Evolutionary conservation across 2,888 invertebrate genomes (phyloP).

Genomic region (Dendrolimus houi): DNA sequence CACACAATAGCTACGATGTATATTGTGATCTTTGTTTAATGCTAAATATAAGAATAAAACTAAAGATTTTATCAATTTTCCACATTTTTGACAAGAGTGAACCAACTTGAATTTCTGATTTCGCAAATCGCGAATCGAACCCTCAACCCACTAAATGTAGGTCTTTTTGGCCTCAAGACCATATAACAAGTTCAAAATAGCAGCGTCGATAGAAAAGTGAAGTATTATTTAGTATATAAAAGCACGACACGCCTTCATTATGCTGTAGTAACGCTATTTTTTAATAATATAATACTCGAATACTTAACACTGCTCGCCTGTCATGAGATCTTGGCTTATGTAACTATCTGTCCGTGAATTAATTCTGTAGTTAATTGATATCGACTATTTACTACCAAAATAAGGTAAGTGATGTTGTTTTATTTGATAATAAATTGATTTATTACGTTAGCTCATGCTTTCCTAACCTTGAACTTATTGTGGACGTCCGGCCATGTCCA

Average conservation of each 20-base stretch:
- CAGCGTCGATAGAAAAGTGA: conserved; percentile 60
- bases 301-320: conserved; percentile 38
- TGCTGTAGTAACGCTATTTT: conserved; percentile 51
- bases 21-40: conserved; percentile 6
- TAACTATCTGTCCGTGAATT: conserved; percentile 59
- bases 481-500: conserved; percentile 25
- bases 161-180: conserved; percentile 48
- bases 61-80: conserved; percentile 7
- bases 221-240: conserved; percentile 48
- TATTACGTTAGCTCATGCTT: conserved; percentile 9
- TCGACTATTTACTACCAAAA: conserved; percentile 50
- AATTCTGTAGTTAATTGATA: conserved; percentile 44
- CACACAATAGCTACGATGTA: background rate
- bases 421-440: conserved; percentile 18
- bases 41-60: conserved; percentile 5
- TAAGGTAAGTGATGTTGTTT: conserved; percentile 55
- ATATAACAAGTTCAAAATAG: conserved; percentile 31
- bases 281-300: conserved; percentile 31
- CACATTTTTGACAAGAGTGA: conserved; percentile 33
- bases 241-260: conserved; percentile 36
- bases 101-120: conserved; percentile 28
- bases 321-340: conserved; percentile 68
- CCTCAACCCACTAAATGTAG: conserved; percentile 64
- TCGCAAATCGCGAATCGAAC: conserved; percentile 38
- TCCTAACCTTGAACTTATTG: conserved; percentile 49